Conservation (phyloP, 2,113 vertebrate species). For the Daubentonia madagascariensis region DNA sequence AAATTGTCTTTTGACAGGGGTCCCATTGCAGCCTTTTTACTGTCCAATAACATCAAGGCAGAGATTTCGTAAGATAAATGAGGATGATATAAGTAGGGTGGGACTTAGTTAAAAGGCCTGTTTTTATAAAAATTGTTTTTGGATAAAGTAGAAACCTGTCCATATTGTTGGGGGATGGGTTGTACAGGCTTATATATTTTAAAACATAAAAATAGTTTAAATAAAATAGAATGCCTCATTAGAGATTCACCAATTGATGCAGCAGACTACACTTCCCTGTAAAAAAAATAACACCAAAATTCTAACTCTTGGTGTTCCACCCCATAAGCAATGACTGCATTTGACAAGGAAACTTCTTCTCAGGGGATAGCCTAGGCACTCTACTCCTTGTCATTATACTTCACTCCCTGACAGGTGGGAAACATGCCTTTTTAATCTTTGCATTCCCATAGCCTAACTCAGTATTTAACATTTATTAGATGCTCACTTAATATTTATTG, state of each 20-base stretch:
- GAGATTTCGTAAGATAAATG: slow-evolving; percentile 68
- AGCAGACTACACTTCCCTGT: not conserved
- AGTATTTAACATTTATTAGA: not conserved
- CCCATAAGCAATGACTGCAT: not conserved
- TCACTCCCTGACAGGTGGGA: not conserved
- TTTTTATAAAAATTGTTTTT: slow-evolving; percentile 39
- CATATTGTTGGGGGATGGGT: not conserved
- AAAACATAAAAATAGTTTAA: not conserved
- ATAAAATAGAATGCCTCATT: not conserved
- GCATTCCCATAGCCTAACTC: not conserved
- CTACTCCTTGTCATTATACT: not conserved
- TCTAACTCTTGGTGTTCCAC: not conserved
- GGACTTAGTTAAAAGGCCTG: slow-evolving; percentile 44
- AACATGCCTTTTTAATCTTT: not conserved
- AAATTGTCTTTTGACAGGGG: slow-evolving; percentile 76
- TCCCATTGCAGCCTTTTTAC: slow-evolving; percentile 64
- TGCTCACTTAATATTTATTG: not conserved
- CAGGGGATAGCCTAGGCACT: not conserved
- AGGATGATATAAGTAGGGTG: not conserved
- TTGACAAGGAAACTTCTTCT: not conserved
- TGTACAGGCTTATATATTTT: not conserved
- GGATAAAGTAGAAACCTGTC: slow-evolving; percentile 17
- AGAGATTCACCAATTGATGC: not conserved
- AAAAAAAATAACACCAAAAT: not conserved
- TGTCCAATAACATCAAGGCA: slow-evolving; percentile 69